Evolutionary conservation across 1,140 invertebrate genomes (phyloP).

Genomic region (Berghia stephanieae): DNA sequence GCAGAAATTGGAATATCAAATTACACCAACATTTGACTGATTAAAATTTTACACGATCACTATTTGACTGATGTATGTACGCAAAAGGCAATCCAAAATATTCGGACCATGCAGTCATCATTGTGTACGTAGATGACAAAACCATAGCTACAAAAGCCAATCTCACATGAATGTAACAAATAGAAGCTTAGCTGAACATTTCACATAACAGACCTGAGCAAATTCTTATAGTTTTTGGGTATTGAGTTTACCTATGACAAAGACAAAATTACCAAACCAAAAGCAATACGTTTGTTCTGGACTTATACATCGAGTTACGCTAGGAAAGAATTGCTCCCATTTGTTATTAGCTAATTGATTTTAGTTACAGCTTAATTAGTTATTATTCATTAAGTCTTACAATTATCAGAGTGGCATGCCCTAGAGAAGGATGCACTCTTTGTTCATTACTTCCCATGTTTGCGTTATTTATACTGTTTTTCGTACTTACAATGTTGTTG

Average conservation of each 20-base stretch:
- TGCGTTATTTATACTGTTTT: no score
- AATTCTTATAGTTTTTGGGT: slow-evolving; percentile 26
- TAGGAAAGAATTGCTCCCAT: no score
- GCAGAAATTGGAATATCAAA: slow-evolving; percentile 39
- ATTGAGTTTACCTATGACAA: slow-evolving; percentile 30
- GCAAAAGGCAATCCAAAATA: slow-evolving; percentile 20
- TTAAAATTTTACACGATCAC: slow-evolving; percentile 53
- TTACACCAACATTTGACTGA: slow-evolving; percentile 62
- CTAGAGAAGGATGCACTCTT: no score
- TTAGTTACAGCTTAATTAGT: no score
- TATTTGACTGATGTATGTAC: slow-evolving; percentile 42
- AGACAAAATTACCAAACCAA: slow-evolving; percentile 29
- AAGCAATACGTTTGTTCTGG: slow-evolving; percentile 26
- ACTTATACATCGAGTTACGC: no score
- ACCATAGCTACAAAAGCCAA: slow-evolving; percentile 24
- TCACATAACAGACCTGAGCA: slow-evolving; percentile 31
- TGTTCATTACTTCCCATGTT: no score
- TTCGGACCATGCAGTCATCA: slow-evolving; percentile 35
- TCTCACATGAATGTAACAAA: slow-evolving; percentile 10
- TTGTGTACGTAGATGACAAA: slow-evolving; percentile 43
- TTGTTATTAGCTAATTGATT: no score
- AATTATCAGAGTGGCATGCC: no score
- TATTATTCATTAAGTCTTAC: no score
- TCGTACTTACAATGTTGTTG: no score
- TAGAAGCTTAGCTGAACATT: slow-evolving; percentile 15